Evolutionary conservation across 2,888 invertebrate species (phyloP), one percentile per base, ranked within the genome.

Genomic region (Mythimna loreyi): DNA sequence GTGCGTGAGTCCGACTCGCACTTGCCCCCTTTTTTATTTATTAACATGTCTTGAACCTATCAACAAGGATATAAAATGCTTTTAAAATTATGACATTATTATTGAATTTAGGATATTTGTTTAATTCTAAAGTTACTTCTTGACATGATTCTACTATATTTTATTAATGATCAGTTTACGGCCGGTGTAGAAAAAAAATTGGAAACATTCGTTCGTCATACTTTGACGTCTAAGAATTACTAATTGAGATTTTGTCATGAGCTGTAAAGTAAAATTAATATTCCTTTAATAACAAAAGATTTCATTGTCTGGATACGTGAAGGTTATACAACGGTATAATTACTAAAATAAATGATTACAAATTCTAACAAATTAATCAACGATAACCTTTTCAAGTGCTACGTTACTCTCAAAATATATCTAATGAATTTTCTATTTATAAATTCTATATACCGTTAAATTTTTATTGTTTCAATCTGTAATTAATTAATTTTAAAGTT

Each of bases 201-300:
- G 2, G 28, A 33, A 9, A 33, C 7, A 2, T 2, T 33, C 33
- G 33, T 9, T 8, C 7, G 1, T 33, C 33, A 33, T 8, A 1
- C 4, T 28, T 28, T 28, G 4, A 33, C n/a, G n/a, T 9, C 8
- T 2, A 6, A 9, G n/a, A 53, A n/a, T 6, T 4, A 13, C 1
- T 33, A 0, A 55, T 21, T 5, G 13, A 72, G 13, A 50, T 25
- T 33, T 43, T 21, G 40, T 40, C 16, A 6, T 40, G 33, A 60
- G 25, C 19, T 11, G 9, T 21, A 43, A 60, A 33, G 21, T 52
- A 7, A 60, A 69, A 28, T 60, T 59, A 60, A 60, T 69, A 33
- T 25, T 23, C 23, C 16, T 30, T 25, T 58, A 30, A 25, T 67
- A 47, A 67, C 28, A 1, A 58, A 23, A 49, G 16, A 36, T 47